These are phyloP conservation scores for Cossypha polioptera DNA, from an alignment of 2,797 vertebrate genomes.

Conservation along the genomic window DNA sequence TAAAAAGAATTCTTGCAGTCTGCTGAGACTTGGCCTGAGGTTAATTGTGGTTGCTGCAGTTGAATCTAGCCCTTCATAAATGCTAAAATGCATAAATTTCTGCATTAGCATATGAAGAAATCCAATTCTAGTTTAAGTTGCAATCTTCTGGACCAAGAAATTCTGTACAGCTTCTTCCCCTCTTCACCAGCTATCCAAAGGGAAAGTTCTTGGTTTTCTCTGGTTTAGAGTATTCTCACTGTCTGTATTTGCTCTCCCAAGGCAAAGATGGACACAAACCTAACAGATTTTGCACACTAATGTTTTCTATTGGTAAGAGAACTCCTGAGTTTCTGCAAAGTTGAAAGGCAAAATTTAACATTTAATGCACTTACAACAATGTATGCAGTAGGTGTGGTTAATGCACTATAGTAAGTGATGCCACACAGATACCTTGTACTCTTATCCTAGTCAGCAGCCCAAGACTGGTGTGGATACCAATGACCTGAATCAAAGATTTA, in stretches of 20 bases:
- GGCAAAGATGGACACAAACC: not conserved
- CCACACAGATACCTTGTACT: not conserved
- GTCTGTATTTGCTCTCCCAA: not conserved
- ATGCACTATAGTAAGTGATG: not conserved
- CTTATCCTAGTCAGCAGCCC: not conserved
- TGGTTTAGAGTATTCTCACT: not conserved
- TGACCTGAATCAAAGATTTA: not conserved
- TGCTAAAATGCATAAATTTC: too few species aligned
- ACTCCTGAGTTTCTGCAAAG: not conserved
- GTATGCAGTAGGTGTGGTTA: not conserved
- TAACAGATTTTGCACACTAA: not conserved
- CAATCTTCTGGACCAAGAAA: not conserved
- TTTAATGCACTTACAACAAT: fast-evolving
- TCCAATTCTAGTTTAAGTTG: not conserved
- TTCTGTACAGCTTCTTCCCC: not conserved
- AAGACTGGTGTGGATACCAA: not conserved
- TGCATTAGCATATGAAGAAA: not conserved
- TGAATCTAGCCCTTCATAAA: not conserved
- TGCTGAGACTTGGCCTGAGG: not conserved
- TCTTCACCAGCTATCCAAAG: not conserved
- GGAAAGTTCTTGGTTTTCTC: not conserved
- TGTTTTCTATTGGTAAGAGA: not conserved
- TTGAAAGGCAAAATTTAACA: not conserved
- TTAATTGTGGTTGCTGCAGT: not conserved
- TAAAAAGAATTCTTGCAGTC: not conserved